Evolutionary conservation across 2,113 vertebrate genomes (phyloP).

Genomic region (Delphinus delphis): DNA sequence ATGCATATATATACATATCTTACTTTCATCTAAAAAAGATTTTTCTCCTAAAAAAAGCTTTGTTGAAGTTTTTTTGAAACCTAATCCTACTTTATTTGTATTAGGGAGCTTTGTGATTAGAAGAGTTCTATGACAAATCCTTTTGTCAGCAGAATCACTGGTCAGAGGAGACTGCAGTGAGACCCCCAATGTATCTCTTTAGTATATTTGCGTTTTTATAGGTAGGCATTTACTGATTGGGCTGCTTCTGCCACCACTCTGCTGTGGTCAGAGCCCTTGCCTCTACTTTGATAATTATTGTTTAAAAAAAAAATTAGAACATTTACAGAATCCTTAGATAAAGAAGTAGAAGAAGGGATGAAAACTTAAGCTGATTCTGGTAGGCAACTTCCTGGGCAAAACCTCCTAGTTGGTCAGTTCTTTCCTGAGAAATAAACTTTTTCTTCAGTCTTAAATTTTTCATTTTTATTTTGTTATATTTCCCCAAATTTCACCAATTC

Average conservation of each 20-base stretch:
- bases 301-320: background rate
- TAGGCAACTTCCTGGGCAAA: background rate
- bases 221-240: background rate
- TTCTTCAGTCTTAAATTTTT: slow-evolving; percentile 13
- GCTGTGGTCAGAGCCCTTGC: background rate
- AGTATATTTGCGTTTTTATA: slow-evolving; percentile 14
- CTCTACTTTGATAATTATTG: background rate
- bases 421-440: slow-evolving; percentile 33
- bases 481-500: background rate
- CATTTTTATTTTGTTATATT: background rate
- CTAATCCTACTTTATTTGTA: background rate
- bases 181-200: background rate
- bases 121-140: background rate
- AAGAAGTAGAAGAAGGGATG: background rate
- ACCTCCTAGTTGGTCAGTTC: background rate
- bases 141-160: background rate
- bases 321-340: background rate
- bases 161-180: background rate
- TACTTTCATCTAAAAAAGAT: slow-evolving; percentile 7
- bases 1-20: background rate
- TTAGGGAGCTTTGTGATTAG: background rate
- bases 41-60: background rate
- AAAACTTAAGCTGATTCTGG: background rate
- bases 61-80: slow-evolving; percentile 4
- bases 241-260: background rate